phyloP scores from a whole-genome alignment of 2,797 vertebrate genomes.

The Serranus cabrilla region DNA sequence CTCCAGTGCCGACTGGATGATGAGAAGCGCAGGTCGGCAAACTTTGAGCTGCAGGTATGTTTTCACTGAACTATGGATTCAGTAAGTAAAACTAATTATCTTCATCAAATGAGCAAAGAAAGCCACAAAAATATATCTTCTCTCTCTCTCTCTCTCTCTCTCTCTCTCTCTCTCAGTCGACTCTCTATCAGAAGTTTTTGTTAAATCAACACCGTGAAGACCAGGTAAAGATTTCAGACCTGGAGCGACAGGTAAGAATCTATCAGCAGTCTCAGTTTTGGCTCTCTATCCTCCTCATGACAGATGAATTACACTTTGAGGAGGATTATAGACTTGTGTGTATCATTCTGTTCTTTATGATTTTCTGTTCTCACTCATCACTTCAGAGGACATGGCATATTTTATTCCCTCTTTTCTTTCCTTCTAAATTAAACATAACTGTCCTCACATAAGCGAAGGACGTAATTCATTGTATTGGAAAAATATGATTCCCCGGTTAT shows the following conservation, averaged over 20 bases:
- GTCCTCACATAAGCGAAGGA: neutral
- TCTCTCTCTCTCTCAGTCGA: conserved; percentile 83
- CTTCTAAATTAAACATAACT: neutral
- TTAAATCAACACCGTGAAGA: conserved; percentile 84
- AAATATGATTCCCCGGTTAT: neutral
- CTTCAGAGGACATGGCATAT: neutral
- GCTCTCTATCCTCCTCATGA: neutral
- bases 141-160: too few species aligned
- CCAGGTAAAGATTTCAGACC: conserved; percentile 79
- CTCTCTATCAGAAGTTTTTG: conserved; percentile 81
- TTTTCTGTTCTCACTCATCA: neutral
- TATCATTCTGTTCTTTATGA: neutral
- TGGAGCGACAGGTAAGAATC: conserved; percentile 89
- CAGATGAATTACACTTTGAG: conserved; percentile 14
- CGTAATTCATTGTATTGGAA: neutral
- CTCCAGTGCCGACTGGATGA: conserved; percentile 78
- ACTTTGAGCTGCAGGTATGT: conserved; percentile 86
- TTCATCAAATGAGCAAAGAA: neutral
- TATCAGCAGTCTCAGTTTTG: neutral
- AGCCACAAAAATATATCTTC: neutral
- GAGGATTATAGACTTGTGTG: neutral
- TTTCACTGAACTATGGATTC: neutral
- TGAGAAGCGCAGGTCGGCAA: conserved; percentile 81
- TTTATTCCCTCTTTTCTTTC: neutral
- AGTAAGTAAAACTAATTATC: neutral